Base-by-base conservation (phyloP, 2,113 vertebrate species). In the Balaenoptera acutorostrata region DNA sequence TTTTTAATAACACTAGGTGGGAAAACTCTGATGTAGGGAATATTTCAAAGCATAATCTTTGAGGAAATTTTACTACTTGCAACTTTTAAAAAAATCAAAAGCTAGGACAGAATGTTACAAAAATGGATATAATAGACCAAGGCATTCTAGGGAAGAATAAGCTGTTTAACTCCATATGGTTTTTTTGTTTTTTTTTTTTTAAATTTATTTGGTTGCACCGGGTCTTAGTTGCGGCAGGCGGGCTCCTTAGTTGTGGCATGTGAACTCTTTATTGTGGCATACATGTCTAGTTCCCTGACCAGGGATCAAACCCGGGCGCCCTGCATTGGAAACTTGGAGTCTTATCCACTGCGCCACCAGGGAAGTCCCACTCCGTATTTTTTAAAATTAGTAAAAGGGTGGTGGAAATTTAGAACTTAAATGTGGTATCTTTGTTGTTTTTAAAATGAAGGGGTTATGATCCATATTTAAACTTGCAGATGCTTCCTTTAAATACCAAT, bases 401-500 rank as follows among this genome's bases (percentile, higher is more conserved):
- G 13, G 63, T 82, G 29, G 36, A 29, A 71, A 72, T 11, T 66
- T 96, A 36, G 13, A n/a, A 10, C 2, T 92, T 41, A 69, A 41
- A 41, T 59, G 33, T 44, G 57, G 1, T 69, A 11, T 46, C 18
- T 72, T 69, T 83, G 14, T 74, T 83, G 3, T 5, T 68, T 81
- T 89, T 25, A 66, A 77, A 66, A 90, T 20, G 3, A 3, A 46
- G 63, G 74, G 63, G 25, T 75, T 84, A 17, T 88, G 36, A 39
- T 64, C 27, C 46, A 8, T 10, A 95, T 83, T 97, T 96, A 41
- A 94, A 85, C 14, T 96, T 97, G 68, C 98, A 99, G 99, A 99
- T 99, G 99, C 99, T 99, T 98, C 99, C 99, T 86, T 98, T 99
- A 98, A 99, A 99, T 98, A 99, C 99, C 84, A 99, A 99, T 97